phyloP scores from a whole-genome alignment of 1,140 invertebrate genomes.

The Halesus radiatus region DNA sequence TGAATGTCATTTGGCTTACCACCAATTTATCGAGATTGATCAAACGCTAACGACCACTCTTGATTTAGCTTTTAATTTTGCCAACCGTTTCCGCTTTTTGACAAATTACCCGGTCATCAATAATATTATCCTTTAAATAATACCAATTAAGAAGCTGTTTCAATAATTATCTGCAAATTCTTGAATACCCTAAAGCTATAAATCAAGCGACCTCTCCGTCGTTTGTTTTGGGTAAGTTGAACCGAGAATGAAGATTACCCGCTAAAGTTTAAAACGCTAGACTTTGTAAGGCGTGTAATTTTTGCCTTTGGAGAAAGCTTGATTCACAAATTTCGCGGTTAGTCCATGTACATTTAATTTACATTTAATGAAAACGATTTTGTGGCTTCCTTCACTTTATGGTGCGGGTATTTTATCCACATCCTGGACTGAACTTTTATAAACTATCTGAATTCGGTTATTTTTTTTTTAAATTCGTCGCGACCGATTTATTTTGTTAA shows the following conservation, averaged over 20 bases:
- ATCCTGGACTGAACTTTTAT: no score
- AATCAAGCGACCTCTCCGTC: conserved; percentile 5
- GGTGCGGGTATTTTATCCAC: no score
- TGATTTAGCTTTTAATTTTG: conserved; percentile 25
- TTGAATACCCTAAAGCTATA: background rate
- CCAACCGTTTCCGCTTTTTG: conserved; percentile 15
- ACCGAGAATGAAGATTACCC: conserved; percentile 10
- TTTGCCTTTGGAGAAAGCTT: conserved; percentile 11
- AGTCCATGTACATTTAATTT: no score
- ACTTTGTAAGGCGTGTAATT: conserved; percentile 2
- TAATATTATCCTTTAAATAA: conserved; percentile 3
- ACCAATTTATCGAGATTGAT: conserved; percentile 17
- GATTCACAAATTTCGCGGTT: no score
- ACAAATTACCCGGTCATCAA: conserved; percentile 25
- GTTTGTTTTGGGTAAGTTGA: conserved; percentile 25
- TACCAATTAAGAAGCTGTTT: conserved; percentile 1
- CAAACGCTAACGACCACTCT: conserved; percentile 8
- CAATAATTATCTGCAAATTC: background rate
- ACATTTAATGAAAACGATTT: no score
- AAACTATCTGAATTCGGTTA: no score
- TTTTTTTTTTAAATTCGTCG: no score
- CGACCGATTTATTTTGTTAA: no score
- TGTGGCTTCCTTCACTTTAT: no score
- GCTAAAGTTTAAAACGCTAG: conserved; percentile 16
- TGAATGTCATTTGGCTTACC: background rate